phyloP scores from a whole-genome alignment of 2,888 invertebrate species.

The Scaptomyza cyrtandrae region DNA sequence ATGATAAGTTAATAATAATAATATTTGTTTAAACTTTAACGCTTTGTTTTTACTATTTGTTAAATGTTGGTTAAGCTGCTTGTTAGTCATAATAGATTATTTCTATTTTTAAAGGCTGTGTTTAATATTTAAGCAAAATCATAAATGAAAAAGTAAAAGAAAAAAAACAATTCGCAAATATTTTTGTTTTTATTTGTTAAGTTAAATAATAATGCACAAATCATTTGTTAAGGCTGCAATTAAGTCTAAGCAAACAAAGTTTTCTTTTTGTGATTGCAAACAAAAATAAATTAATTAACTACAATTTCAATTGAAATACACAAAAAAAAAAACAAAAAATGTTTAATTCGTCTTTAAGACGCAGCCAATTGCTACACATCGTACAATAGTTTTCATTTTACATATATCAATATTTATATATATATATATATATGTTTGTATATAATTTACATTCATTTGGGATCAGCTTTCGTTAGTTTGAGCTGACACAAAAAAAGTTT shows the following conservation, averaged over 20 bases:
- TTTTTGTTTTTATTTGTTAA: slow-evolving; percentile 57
- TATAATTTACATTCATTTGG: slow-evolving; percentile 56
- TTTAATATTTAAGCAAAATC: slow-evolving; percentile 41
- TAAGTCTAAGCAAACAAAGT: slow-evolving; percentile 57
- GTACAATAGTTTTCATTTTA: slow-evolving; percentile 51
- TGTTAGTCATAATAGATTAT: slow-evolving; percentile 63
- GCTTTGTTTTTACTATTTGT: slow-evolving; percentile 59
- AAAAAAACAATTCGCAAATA: slow-evolving; percentile 30
- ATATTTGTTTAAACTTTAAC: slow-evolving; percentile 72
- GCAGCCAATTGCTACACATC: slow-evolving; percentile 42
- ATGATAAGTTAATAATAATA: slow-evolving; percentile 56
- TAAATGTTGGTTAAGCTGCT: slow-evolving; percentile 69
- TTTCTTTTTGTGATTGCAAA: slow-evolving; percentile 62
- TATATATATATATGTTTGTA: slow-evolving; percentile 25
- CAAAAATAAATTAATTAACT: slow-evolving; percentile 64
- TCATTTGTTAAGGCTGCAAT: slow-evolving; percentile 52
- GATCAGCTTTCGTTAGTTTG: slow-evolving; percentile 9
- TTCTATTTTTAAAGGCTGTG: slow-evolving; percentile 52
- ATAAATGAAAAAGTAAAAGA: slow-evolving; percentile 10
- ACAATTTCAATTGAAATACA: slow-evolving; percentile 56
- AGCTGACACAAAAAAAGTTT: slow-evolving; percentile 23
- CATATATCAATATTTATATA: slow-evolving; percentile 12
- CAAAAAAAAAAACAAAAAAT: slow-evolving; percentile 47
- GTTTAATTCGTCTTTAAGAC: slow-evolving; percentile 64
- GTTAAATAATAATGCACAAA: slow-evolving; percentile 77